These are phyloP conservation scores for Microtus richardsoni DNA, from an alignment of 2,113 vertebrate species.

Conservation along the genomic window DNA sequence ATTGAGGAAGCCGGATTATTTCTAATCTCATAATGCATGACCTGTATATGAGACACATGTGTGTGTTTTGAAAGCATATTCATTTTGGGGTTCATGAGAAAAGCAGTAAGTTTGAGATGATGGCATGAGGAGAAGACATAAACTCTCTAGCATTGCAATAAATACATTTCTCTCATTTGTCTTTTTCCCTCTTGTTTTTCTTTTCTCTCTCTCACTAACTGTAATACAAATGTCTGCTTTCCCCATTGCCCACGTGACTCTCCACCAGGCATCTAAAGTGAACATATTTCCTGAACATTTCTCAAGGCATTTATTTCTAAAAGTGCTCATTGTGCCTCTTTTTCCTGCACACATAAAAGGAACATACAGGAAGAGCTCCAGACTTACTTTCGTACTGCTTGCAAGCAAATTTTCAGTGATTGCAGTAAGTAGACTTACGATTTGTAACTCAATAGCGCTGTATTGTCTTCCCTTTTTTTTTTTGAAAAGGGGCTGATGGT, in stretches of 20 bases:
- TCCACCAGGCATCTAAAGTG: background rate
- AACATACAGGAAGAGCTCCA: background rate
- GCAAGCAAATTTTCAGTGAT: slow-evolving; percentile 1
- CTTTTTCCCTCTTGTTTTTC: background rate
- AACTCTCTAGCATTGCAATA: background rate
- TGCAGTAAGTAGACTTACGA: slow-evolving; percentile 22
- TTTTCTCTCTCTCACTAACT: background rate
- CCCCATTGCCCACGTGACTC: background rate
- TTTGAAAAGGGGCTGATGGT: background rate
- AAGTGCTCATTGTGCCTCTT: background rate
- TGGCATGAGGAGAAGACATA: background rate
- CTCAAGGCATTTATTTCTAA: slow-evolving; percentile 7
- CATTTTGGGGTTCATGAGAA: background rate
- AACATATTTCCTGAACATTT: background rate
- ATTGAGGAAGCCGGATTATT: background rate
- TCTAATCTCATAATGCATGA: background rate
- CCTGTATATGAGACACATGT: background rate
- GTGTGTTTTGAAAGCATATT: background rate
- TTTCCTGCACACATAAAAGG: background rate
- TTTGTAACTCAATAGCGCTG: background rate
- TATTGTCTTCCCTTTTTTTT: background rate
- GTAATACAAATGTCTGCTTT: background rate
- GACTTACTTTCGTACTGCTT: background rate
- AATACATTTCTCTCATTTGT: background rate
- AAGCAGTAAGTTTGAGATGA: background rate